Conservation (phyloP, 2,113 vertebrate genomes). For the Hylia prasina region DNA sequence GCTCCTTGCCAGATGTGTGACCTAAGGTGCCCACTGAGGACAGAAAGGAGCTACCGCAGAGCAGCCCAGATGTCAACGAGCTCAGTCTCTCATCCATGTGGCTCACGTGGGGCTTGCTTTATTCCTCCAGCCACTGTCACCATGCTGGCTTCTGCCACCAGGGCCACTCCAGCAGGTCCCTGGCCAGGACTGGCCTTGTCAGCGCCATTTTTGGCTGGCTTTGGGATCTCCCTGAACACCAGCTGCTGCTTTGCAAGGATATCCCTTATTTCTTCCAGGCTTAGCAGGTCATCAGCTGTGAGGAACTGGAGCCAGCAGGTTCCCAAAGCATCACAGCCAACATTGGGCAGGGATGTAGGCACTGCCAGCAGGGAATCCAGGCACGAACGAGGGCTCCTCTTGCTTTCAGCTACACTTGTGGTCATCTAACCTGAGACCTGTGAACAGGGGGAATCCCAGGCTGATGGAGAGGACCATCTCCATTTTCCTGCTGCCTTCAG, state of each 20-base stretch:
- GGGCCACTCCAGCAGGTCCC: background rate
- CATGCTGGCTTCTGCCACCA: background rate
- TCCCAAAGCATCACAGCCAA: background rate
- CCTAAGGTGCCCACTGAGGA: background rate
- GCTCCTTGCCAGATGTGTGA: background rate
- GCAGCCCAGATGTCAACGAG: background rate
- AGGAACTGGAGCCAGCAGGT: background rate
- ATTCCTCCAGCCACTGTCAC: background rate
- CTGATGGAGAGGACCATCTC: background rate
- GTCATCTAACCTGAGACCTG: background rate
- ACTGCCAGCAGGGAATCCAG: background rate
- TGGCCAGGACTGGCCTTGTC: background rate
- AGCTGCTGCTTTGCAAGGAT: constrained; percentile 2
- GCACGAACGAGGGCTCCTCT: background rate
- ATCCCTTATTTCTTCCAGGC: background rate
- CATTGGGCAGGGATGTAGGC: background rate
- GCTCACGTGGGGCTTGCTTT: background rate
- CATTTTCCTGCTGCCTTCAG: background rate
- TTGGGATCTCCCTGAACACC: background rate
- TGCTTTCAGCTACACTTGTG: background rate
- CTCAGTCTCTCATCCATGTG: background rate
- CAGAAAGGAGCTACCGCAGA: background rate
- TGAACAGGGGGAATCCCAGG: background rate
- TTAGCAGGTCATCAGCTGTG: background rate
- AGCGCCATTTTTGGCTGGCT: background rate